Evolutionary conservation across 2,888 invertebrate genomes (phyloP).

Genomic region (Tholera decimalis): DNA sequence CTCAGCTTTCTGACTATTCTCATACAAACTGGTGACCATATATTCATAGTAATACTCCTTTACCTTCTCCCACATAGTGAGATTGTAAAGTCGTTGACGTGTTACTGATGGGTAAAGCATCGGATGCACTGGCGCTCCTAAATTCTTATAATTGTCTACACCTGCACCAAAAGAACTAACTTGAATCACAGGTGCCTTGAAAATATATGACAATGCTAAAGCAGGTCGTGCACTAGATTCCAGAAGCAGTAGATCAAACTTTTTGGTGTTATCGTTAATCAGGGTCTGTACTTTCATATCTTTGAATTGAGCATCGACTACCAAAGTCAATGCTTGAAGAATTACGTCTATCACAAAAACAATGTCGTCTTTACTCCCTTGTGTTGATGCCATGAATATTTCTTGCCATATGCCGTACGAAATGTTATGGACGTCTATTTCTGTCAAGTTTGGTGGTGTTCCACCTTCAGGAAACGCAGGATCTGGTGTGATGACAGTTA

Average conservation of each 20-base stretch:
- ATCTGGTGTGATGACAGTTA: slow-evolving; percentile 82
- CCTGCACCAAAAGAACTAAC: slow-evolving; percentile 71
- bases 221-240: slow-evolving; percentile 65
- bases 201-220: slow-evolving; percentile 62
- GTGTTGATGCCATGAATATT: slow-evolving; percentile 28
- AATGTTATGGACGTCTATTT: slow-evolving; percentile 79
- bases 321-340: slow-evolving; percentile 1
- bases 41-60: slow-evolving; percentile 59
- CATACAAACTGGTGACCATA: slow-evolving; percentile 7
- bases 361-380: slow-evolving; percentile 46
- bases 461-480: slow-evolving; percentile 75
- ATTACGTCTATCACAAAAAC: slow-evolving; percentile 24
- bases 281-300: slow-evolving; percentile 62
- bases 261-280: slow-evolving; percentile 55
- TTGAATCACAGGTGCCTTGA: slow-evolving; percentile 68
- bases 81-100: slow-evolving; percentile 61
- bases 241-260: slow-evolving; percentile 71
- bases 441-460: slow-evolving; percentile 77
- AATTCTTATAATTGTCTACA: slow-evolving; percentile 51
- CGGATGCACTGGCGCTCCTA: slow-evolving; percentile 72
- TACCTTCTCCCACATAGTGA: slow-evolving; percentile 70
- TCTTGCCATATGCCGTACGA: slow-evolving; percentile 69
- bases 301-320: slow-evolving; percentile 55
- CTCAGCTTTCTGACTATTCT: neutral
- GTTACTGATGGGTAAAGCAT: slow-evolving; percentile 66